Conservation (phyloP, 23 tunicate species). For the Diplosoma virens region DNA sequence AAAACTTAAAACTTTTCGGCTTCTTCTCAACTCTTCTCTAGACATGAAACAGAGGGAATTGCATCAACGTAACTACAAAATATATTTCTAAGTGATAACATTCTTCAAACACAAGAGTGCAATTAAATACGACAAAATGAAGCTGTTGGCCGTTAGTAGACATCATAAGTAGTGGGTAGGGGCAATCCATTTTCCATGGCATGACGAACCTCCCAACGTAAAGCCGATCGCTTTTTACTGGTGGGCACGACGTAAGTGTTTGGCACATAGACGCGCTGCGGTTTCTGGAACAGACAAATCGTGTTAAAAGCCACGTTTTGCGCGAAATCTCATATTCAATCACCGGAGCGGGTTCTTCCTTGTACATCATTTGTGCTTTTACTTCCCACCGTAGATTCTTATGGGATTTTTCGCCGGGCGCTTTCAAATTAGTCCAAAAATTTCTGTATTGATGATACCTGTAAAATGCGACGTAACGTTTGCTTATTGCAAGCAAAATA, state of each 20-base stretch:
- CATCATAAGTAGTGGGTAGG: conserved; percentile 45
- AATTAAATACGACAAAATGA: too few species aligned
- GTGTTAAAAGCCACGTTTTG: not conserved
- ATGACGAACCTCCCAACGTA: conserved; percentile 98
- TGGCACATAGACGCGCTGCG: conserved; percentile 80
- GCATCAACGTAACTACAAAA: not conserved
- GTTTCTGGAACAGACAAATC: conserved; percentile 40
- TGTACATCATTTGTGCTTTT: conserved; percentile 94
- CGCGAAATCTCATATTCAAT: not conserved
- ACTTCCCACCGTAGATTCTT: conserved; percentile 78
- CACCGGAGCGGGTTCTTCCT: conserved; percentile 87
- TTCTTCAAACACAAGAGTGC: too few species aligned
- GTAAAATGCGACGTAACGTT: too few species aligned
- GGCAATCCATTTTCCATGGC: conserved; percentile 72
- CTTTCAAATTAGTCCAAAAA: conserved; percentile 61
- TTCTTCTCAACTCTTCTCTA: too few species aligned
- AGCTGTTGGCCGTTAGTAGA: conserved; percentile 13
- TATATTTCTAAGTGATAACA: not conserved
- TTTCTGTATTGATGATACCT: conserved; percentile 79
- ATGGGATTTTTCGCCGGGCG: conserved; percentile 77
- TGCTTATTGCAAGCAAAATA: too few species aligned
- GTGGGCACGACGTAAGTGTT: conserved; percentile 98
- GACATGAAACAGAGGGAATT: too few species aligned
- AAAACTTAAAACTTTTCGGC: too few species aligned
- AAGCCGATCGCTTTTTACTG: conserved; percentile 88